Conservation (phyloP, 1,140 invertebrate species). For the Dendrolimus punctatus region DNA sequence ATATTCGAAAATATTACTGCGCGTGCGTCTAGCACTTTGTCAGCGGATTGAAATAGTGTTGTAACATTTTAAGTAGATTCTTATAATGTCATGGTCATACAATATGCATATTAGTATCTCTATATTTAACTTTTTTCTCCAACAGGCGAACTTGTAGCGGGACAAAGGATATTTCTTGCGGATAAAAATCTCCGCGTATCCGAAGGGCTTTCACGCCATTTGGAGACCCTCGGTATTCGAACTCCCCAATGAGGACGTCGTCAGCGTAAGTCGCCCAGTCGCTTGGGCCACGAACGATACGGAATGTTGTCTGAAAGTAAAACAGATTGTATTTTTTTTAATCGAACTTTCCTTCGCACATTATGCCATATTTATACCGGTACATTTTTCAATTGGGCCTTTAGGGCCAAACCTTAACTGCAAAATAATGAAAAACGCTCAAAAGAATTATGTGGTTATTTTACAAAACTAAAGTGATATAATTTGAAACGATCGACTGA, state of each 20-base stretch:
- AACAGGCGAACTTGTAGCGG: constrained; percentile 25
- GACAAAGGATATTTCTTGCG: constrained; percentile 28
- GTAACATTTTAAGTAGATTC: neutral
- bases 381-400: neutral
- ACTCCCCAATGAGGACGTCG: constrained; percentile 46
- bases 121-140: constrained; percentile 6
- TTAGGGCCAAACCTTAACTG: no score
- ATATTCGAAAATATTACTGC: no score
- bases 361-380: neutral
- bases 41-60: no score
- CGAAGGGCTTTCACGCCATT: constrained; percentile 33
- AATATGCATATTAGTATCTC: constrained; percentile 1
- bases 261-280: constrained; percentile 49
- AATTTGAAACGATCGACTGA: no score
- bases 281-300: constrained; percentile 32
- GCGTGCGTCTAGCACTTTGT: no score
- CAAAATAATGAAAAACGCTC: no score
- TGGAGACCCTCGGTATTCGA: constrained; percentile 38
- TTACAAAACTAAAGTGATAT: no score
- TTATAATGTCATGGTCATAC: neutral
- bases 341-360: neutral
- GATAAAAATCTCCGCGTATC: constrained; percentile 46
- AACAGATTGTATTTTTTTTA: neutral
- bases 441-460: no score
- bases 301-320: constrained; percentile 39